Conservation (phyloP, 2,797 vertebrate species). For the Muscicapa comitata region DNA sequence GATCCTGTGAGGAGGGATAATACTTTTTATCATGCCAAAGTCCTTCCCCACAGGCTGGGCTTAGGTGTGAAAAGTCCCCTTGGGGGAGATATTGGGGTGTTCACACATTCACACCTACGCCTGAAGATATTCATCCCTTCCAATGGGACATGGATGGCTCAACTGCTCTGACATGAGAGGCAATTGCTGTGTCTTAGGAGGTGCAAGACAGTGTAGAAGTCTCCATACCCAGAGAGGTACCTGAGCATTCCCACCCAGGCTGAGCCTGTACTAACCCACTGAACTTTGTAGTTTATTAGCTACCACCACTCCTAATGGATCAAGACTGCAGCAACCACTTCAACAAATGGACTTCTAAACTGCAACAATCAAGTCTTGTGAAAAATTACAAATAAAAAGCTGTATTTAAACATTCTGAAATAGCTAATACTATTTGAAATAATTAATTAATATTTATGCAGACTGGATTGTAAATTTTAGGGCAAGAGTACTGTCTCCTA, state of each 20-base stretch:
- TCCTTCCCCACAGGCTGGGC: fast-evolving
- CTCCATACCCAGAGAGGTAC: fast-evolving
- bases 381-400: background rate
- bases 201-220: background rate
- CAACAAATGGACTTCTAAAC: background rate
- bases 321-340: fast-evolving
- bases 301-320: background rate
- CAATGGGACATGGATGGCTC: background rate
- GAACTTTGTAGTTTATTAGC: background rate
- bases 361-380: background rate
- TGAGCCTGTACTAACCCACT: background rate
- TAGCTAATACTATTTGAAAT: background rate
- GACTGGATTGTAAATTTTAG: background rate
- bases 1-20: fast-evolving
- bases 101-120: fast-evolving
- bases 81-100: background rate
- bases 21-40: background rate
- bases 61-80: background rate
- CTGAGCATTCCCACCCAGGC: background rate
- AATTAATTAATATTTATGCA: background rate
- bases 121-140: background rate
- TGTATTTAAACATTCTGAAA: background rate
- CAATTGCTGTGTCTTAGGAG: background rate
- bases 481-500: background rate
- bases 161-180: background rate